Evolutionary conservation across 1,140 invertebrate species (phyloP).

Genomic region (Apis laboriosa): DNA sequence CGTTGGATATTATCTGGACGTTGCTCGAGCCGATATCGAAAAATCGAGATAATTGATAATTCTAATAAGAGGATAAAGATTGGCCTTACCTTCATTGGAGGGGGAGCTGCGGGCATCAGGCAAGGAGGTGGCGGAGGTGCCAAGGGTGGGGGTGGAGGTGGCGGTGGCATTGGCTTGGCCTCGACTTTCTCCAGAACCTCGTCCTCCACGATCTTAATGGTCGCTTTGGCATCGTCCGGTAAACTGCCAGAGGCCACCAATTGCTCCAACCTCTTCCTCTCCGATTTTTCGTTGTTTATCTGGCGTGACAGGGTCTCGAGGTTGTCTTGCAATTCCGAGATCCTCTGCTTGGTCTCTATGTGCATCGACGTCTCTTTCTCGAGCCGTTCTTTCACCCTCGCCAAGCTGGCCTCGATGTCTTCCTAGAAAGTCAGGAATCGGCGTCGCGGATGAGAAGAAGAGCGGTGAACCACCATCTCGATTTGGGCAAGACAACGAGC

Average conservation of each 20-base stretch:
- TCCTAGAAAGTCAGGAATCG: conserved; percentile 81
- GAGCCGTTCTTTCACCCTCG: conserved; percentile 92
- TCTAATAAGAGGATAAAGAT: not conserved
- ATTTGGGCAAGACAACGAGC: conserved; percentile 1
- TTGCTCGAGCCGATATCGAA: not conserved
- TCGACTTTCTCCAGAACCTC: conserved; percentile 77
- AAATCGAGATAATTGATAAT: not conserved
- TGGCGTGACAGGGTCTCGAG: conserved; percentile 81
- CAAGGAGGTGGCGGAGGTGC: conserved; percentile 83
- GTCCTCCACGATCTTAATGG: conserved; percentile 81
- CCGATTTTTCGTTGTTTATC: conserved; percentile 90
- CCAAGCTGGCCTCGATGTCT: conserved; percentile 92
- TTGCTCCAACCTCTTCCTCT: conserved; percentile 90
- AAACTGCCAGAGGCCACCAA: conserved; percentile 93
- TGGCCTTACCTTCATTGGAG: conserved; percentile 78
- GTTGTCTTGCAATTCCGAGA: conserved; percentile 84
- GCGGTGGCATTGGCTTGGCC: conserved; percentile 77
- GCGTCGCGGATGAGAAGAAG: not conserved
- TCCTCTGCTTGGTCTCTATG: conserved; percentile 93
- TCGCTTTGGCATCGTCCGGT: conserved; percentile 94
- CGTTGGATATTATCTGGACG: not conserved
- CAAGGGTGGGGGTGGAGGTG: conserved; percentile 83
- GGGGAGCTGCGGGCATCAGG: conserved; percentile 82
- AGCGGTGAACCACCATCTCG: not conserved
- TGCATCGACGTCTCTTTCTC: conserved; percentile 94